Conservation (phyloP, 1,140 invertebrate species). For the Papilio dardanus region DNA sequence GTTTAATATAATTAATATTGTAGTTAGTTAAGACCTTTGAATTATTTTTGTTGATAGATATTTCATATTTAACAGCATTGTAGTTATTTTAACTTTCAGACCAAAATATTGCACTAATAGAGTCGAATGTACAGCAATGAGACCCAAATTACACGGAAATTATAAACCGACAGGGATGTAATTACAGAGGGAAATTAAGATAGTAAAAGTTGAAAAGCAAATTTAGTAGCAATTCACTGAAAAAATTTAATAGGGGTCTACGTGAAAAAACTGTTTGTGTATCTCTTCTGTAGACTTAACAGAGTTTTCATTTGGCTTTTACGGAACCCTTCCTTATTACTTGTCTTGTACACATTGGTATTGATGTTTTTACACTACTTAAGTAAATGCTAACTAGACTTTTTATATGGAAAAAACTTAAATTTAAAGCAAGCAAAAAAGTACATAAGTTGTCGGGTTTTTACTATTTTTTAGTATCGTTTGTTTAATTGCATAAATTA, state of each 20-base stretch:
- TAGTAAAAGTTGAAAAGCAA: no score
- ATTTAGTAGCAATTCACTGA: no score
- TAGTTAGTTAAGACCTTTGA: background rate
- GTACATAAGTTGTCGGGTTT: background rate
- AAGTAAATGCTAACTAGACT: background rate
- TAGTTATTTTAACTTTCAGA: no score
- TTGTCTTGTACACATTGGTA: background rate
- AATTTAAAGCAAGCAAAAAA: background rate
- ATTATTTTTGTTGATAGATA: background rate
- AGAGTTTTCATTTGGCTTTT: background rate
- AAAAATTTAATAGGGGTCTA: no score
- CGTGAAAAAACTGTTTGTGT: no score
- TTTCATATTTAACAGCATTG: no score
- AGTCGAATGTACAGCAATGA: no score
- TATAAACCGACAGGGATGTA: no score
- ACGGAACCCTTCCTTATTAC: background rate
- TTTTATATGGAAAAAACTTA: background rate
- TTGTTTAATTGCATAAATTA: background rate
- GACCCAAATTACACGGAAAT: no score
- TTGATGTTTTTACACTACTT: background rate
- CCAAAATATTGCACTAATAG: no score
- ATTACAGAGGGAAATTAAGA: no score
- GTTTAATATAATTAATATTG: background rate
- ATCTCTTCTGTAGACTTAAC: no score
- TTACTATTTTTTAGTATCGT: background rate